These are phyloP conservation scores for Picathartes gymnocephalus DNA, from an alignment of 2,113 vertebrate species.

Conservation along the genomic window DNA sequence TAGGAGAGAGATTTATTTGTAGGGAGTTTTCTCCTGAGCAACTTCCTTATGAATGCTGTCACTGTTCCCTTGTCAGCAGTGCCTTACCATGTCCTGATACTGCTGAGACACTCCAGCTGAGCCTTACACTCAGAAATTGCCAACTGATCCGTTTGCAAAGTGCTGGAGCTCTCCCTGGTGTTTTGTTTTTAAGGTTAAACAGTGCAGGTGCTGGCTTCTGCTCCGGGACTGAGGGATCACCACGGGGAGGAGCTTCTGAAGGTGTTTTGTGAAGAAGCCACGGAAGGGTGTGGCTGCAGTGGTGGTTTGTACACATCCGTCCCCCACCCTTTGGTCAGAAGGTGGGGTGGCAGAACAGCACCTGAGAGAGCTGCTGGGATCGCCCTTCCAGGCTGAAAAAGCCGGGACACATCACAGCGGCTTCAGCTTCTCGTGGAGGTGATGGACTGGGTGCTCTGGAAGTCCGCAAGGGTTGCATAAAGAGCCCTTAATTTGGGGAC, in stretches of 20 bases:
- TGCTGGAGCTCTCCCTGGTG: not conserved
- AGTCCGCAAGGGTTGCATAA: accelerated
- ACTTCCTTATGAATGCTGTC: not conserved
- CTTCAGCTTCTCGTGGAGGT: not conserved
- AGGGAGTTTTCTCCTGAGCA: not conserved
- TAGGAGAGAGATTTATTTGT: not conserved
- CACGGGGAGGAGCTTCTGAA: not conserved
- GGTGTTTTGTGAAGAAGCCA: not conserved
- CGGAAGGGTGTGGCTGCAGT: not conserved
- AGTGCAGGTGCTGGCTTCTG: accelerated
- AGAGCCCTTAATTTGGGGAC: accelerated
- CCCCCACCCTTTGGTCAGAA: not conserved
- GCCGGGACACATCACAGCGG: accelerated
- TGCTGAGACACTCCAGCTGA: not conserved
- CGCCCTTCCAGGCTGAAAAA: too few relatives aligned
- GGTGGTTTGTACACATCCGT: not conserved
- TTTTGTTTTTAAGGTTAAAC: not conserved
- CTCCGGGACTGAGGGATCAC: not conserved
- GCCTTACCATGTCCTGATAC: not conserved
- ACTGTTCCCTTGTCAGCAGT: not conserved
- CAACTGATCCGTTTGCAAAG: too few relatives aligned
- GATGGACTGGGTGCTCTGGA: accelerated
- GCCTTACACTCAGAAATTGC: accelerated
- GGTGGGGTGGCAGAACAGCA: not conserved
- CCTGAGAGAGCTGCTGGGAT: not conserved